Percentiles rank a stretch among this genome's conserved stretches.
phyloP scores from a whole-genome alignment of 2,113 vertebrate genomes.

The Gymnocephalus cernua region DNA sequence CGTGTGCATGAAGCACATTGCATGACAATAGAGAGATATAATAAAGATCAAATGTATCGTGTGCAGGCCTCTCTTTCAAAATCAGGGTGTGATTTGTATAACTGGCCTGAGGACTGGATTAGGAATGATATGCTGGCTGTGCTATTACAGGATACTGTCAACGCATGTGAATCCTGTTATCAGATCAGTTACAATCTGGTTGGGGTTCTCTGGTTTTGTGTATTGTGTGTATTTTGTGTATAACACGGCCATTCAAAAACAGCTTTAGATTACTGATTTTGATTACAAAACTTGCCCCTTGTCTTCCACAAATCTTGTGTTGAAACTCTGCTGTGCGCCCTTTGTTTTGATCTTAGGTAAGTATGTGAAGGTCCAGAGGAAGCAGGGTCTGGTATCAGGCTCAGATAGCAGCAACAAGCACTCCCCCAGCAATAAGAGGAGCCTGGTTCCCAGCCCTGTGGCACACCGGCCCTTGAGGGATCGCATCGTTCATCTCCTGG shows the following conservation, averaged over 20 bases:
- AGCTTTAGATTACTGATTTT: constrained; percentile 36
- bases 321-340: constrained; percentile 35
- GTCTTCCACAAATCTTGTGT: not conserved
- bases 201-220: constrained; percentile 14
- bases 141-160: constrained; percentile 51
- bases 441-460: constrained; percentile 69
- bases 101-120: constrained; percentile 61
- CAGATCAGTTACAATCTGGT: constrained; percentile 53
- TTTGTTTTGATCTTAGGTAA: constrained; percentile 79
- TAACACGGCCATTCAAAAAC: constrained; percentile 8
- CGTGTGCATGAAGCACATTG: constrained; percentile 33
- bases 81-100: constrained; percentile 65
- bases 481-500: constrained; percentile 82
- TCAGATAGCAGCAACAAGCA: constrained; percentile 79
- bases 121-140: constrained; percentile 31
- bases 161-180: constrained; percentile 55
- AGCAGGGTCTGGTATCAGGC: constrained; percentile 62
- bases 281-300: constrained; percentile 3
- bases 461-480: constrained; percentile 81
- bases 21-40: constrained; percentile 31
- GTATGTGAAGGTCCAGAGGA: constrained; percentile 81
- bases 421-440: constrained; percentile 84
- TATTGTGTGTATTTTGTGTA: constrained; percentile 14
- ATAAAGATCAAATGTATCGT: constrained; percentile 26
- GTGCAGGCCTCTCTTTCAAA: constrained; percentile 39